Base-by-base conservation (phyloP, 2,113 vertebrate genomes). In the Toxostoma redivivum region DNA sequence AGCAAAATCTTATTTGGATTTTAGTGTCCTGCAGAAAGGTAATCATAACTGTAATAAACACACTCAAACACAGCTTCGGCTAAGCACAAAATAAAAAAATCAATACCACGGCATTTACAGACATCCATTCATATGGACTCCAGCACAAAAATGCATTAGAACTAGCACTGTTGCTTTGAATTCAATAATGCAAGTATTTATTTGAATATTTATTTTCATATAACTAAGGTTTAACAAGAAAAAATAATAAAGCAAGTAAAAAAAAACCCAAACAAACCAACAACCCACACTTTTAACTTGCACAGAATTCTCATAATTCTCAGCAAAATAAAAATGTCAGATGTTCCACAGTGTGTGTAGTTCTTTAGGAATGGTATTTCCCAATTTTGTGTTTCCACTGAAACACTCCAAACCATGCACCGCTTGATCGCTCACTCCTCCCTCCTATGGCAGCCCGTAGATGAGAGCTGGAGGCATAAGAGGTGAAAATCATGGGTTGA, bases 361-460 rank as follows among this genome's bases (percentile, higher is more conserved):
- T 45, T 33, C 38, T 44, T 62, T 44, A 72, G 47, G 28, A 72
- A 22, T 27, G 33, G 14, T 72, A 38, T 45, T 64, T 27, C 38
- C n/a, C 18, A 62, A 9, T 37, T 72, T 17, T 37, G 2, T 27
- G 7, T 62, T 62, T 62, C 47, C 14, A 33, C 27, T 54, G 28
- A 38, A 72, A 33, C 19, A 22, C 4, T 27, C 17, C 33, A 83
- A 72, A 37, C 17, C 17, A 25, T 10, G 21, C 14, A 25, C 28
- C 0, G 0, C 12, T 51, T 31, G 10, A 22, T 37, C 27, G 33
- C 4, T 50, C 30, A 28, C 18, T 42, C 31, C 13, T 61, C 13
- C 27, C 14, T 23, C 7, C 22, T 54, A 3, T 22, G 28, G 5
- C 3, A 4, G 13, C 27, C 11, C 53, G 27, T 10, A 33, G 38